Evolutionary conservation across 2,888 invertebrate species (phyloP).

Genomic region (Acrobasis suavella): DNA sequence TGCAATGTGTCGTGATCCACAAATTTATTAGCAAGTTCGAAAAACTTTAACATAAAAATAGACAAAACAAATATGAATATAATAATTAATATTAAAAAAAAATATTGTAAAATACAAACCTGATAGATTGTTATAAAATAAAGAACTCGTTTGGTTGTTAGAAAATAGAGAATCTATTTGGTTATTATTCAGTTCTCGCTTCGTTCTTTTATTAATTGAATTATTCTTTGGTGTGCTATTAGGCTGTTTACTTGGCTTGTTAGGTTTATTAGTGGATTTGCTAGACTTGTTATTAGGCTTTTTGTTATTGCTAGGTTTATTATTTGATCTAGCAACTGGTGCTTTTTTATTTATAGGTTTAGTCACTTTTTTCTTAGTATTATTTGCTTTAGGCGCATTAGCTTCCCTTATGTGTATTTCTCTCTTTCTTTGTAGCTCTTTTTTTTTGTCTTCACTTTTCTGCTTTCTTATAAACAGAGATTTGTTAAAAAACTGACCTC

Average conservation of each 20-base stretch:
- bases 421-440: neutral
- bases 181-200: neutral
- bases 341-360: neutral
- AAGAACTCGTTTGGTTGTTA: neutral
- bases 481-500: conserved; percentile 2
- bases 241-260: neutral
- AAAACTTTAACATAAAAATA: too few relatives aligned
- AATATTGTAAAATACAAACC: neutral
- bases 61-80: too few relatives aligned
- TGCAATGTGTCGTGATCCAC: too few relatives aligned
- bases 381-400: neutral
- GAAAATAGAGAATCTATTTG: too few relatives aligned
- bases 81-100: neutral
- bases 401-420: neutral
- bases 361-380: neutral
- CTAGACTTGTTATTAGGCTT: neutral
- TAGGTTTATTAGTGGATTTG: neutral
- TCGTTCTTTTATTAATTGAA: neutral
- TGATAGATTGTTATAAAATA: neutral
- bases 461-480: conserved; percentile 3
- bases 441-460: neutral
- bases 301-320: neutral
- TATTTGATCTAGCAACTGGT: neutral
- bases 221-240: conserved; percentile 4
- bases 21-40: too few relatives aligned